These are phyloP conservation scores for Sinocyclocheilus grahami DNA, from an alignment of 2,113 vertebrate genomes.

Conservation along the genomic window DNA sequence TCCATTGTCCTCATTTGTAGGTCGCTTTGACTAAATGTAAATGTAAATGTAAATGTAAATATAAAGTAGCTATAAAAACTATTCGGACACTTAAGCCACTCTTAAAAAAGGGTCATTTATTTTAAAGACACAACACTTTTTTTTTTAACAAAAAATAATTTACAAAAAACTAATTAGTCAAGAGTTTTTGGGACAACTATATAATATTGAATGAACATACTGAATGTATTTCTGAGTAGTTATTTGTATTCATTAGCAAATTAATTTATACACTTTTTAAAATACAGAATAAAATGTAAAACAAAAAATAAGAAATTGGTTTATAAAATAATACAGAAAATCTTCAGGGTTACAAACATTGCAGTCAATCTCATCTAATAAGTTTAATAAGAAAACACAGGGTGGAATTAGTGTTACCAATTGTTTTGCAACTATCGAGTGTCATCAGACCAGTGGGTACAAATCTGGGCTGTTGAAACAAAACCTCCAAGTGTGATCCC, in stretches of 20 bases:
- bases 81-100: neutral
- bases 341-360: neutral
- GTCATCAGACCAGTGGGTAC: neutral
- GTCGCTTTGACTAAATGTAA: neutral
- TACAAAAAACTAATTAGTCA: neutral
- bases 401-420: neutral
- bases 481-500: conserved; percentile 10
- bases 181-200: neutral
- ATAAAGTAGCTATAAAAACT: neutral
- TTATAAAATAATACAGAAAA: neutral
- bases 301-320: neutral
- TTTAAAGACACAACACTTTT: neutral
- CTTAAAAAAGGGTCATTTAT: neutral
- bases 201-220: neutral
- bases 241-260: neutral
- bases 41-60: neutral
- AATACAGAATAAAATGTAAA: neutral
- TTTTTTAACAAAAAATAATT: neutral
- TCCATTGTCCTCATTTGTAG: too few relatives aligned
- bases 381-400: neutral
- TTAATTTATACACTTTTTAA: neutral
- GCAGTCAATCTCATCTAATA: neutral
- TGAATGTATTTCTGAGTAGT: neutral
- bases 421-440: neutral
- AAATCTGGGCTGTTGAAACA: conserved; percentile 19